Percentiles rank a stretch among this genome's conserved stretches.
phyloP scores from a whole-genome alignment of 2,888 invertebrate genomes.

The Xestobium rufovillosum region DNA sequence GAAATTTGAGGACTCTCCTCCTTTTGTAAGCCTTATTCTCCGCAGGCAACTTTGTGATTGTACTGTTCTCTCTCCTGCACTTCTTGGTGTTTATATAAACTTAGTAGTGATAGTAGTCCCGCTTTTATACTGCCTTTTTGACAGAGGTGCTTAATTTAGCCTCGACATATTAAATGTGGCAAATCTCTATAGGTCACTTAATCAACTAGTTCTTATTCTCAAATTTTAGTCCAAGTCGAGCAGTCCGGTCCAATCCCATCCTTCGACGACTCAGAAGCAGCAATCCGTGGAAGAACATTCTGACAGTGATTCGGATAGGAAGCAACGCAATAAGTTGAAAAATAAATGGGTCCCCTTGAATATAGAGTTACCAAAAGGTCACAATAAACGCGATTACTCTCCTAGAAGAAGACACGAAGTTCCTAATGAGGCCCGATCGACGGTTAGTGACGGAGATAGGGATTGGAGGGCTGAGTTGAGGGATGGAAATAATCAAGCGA shows the following conservation, averaged over 20 bases:
- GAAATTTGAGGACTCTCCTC: too few species aligned
- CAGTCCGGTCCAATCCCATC: slow-evolving; percentile 36
- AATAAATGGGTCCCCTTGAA: slow-evolving; percentile 92
- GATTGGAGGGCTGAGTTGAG: slow-evolving; percentile 38
- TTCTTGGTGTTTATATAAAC: too few species aligned
- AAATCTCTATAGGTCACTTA: too few species aligned
- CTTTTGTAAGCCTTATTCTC: too few species aligned
- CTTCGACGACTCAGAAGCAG: slow-evolving; percentile 32
- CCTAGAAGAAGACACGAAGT: slow-evolving; percentile 22
- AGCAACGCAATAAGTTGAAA: slow-evolving; percentile 43
- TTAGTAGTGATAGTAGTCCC: too few species aligned
- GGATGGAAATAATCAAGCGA: slow-evolving; percentile 28
- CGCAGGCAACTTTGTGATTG: too few species aligned
- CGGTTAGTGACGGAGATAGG: slow-evolving; percentile 40
- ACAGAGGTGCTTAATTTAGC: too few species aligned
- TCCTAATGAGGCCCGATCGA: slow-evolving; percentile 35
- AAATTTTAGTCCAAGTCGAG: slow-evolving; percentile 35
- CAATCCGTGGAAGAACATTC: slow-evolving; percentile 40
- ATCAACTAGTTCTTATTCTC: too few species aligned
- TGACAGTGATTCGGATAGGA: slow-evolving; percentile 38
- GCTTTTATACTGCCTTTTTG: too few species aligned
- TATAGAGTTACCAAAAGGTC: slow-evolving; percentile 69
- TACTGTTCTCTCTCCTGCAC: too few species aligned
- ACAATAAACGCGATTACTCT: slow-evolving; percentile 56
- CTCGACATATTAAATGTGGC: too few species aligned